Evolutionary conservation across 2,113 vertebrate species (phyloP).

Genomic region (Tetraodon nigroviridis): DNA sequence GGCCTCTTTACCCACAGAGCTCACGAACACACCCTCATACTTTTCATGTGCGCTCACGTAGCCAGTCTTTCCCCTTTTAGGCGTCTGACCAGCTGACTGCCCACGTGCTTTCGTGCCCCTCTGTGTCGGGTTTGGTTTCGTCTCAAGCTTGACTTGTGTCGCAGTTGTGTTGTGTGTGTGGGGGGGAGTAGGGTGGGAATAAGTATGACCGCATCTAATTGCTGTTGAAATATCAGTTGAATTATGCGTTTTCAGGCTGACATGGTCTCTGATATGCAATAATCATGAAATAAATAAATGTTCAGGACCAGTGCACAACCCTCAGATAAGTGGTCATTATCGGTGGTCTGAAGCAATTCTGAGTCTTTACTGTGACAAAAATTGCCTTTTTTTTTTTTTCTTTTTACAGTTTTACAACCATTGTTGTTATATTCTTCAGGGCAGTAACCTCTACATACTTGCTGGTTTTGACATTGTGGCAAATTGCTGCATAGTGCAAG

Average conservation of each 20-base stretch:
- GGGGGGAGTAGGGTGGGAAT: not conserved
- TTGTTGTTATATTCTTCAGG: not conserved
- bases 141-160: slow-evolving; percentile 2
- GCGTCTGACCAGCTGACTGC: slow-evolving; percentile 47
- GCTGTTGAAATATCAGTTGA: not conserved
- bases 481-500: slow-evolving; percentile 16
- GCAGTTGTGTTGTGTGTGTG: too few relatives aligned
- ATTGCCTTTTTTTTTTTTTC: not conserved
- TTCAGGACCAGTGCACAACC: too few relatives aligned
- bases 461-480: slow-evolving; percentile 9
- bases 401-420: not conserved
- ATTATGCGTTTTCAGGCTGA: too few relatives aligned
- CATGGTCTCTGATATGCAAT: too few relatives aligned
- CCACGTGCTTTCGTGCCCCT: slow-evolving; percentile 19
- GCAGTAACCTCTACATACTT: not conserved
- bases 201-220: not conserved
- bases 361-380: too few relatives aligned
- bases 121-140: slow-evolving; percentile 12
- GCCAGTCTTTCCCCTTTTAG: slow-evolving; percentile 10
- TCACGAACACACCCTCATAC: slow-evolving; percentile 13
- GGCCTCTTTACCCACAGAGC: slow-evolving; percentile 33
- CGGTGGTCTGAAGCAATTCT: too few relatives aligned
- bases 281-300: too few relatives aligned
- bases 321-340: too few relatives aligned
- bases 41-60: slow-evolving; percentile 32